Evolutionary conservation across 2,888 invertebrate genomes (phyloP), one percentile per base, ranked within the genome.

Genomic region (Tholera decimalis): DNA sequence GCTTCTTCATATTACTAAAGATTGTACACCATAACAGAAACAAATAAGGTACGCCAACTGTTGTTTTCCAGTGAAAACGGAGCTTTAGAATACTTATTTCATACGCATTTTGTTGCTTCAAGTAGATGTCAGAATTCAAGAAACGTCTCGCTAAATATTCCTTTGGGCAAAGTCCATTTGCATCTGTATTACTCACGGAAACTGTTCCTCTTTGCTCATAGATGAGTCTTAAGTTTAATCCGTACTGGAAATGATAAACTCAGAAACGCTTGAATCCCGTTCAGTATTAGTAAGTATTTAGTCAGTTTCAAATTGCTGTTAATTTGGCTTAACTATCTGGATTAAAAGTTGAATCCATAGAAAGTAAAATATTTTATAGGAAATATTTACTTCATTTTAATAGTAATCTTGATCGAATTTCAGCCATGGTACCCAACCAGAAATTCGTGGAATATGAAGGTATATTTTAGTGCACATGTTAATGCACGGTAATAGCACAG

Each of bases 171-270:
- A 77, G 79, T 66, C 72, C 77, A 89, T 89, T 89, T 88, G 87
- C 88, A 89, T 88, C 83, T 87, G 85, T 86, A 86, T 86, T 84
- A 80, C 84, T 79, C 77, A 82, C 83, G 78, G 83, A 81, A 84
- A 80, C 80, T 79, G 77, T 83, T 84, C 71, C 76, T 73, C 78
- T 59, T 76, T 72, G 59, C 65, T 65, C 54, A 80, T 74, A 59
- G 66, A 68, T 24, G 41, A 41, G 28, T 58, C 50, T 57, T 28
- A 53, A 67, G 30, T 68, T 77, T 65, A 55, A 81, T 53, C 55
- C n/a, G 18, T 15, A 41, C 46, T 64, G 50, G 46, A 64, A 66
- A 63, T 60, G 47, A 49, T 46, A 49, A 33, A 47, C 18, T n/a
- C 9, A 46, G 13, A 26, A 4, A 8, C 18, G 4, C 15, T 53